Percentiles rank a stretch among this genome's conserved stretches.
Evolutionary conservation across 2,888 invertebrate genomes (phyloP).

Genomic region (Allolobophora icterica): DNA sequence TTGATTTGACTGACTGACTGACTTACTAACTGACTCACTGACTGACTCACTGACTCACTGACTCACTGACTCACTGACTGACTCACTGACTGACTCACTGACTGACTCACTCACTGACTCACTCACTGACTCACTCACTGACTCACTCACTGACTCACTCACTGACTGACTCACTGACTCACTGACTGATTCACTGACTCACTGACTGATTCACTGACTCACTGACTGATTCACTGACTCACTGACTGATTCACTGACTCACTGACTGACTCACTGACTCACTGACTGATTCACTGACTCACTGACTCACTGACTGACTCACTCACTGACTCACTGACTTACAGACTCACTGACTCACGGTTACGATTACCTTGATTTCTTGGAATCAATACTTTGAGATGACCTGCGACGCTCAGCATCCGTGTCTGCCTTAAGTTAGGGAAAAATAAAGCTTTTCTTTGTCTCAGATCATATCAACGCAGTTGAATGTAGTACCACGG

Average conservation of each 20-base stretch:
- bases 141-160: not conserved
- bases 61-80: no score
- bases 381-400: no score
- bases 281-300: not conserved
- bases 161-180: slow-evolving; percentile 21
- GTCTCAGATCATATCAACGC: no score
- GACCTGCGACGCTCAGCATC: no score
- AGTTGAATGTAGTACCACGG: no score
- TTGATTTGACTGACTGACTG: slow-evolving; percentile 19
- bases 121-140: not conserved
- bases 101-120: not conserved
- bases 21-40: slow-evolving; percentile 21
- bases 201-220: no score
- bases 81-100: not conserved
- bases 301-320: slow-evolving; percentile 26
- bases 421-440: no score
- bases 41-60: not conserved
- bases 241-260: no score
- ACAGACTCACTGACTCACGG: not conserved
- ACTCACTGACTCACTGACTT: slow-evolving; percentile 25
- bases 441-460: no score
- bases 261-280: no score
- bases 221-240: no score
- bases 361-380: no score
- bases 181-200: not conserved